Conservation (phyloP, 2,113 vertebrate genomes). For the Salvelinus alpinus region DNA sequence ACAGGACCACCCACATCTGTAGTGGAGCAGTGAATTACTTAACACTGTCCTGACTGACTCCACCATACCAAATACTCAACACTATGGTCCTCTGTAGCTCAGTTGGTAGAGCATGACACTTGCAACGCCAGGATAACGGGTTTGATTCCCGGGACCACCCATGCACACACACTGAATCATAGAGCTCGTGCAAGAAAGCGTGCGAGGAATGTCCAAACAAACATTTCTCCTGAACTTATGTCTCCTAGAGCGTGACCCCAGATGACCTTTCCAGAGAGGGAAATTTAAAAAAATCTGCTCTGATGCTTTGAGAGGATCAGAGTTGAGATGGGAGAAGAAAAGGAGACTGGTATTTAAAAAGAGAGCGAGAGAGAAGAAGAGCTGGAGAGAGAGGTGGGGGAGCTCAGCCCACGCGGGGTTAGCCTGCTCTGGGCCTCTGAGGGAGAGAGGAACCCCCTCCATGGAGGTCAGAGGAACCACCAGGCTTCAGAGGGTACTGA, state of each 20-base stretch:
- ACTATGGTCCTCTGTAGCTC: too few relatives aligned
- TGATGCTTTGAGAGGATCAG: conserved; percentile 8
- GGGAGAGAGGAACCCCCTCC: conserved; percentile 45
- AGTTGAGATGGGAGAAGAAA: not conserved
- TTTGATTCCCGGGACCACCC: too few relatives aligned
- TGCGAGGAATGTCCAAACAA: conserved; percentile 52
- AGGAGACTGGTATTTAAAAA: too few relatives aligned
- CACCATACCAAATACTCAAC: too few relatives aligned
- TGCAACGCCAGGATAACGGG: too few relatives aligned
- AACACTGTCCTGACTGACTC: too few relatives aligned
- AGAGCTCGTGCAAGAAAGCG: conserved; percentile 18
- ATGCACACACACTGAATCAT: conserved; percentile 16
- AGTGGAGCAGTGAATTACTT: not conserved
- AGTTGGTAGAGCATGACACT: too few relatives aligned
- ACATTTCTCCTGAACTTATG: conserved; percentile 40
- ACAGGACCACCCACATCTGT: conserved; percentile 51
- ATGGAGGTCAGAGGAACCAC: conserved; percentile 55
- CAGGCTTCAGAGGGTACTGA: conserved; percentile 14
- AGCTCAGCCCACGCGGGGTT: conserved; percentile 34
- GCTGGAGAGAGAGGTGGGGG: conserved; percentile 26
- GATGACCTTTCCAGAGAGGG: conserved; percentile 21
- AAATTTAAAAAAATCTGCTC: not conserved
- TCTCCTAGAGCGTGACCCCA: conserved; percentile 33
- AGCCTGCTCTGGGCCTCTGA: conserved; percentile 14
- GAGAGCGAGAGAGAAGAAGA: too few relatives aligned